A percentile compares a stretch with the other conserved stretches of the same genome.
phyloP scores from a whole-genome alignment of 2,797 vertebrate genomes.

The Catharus ustulatus region DNA sequence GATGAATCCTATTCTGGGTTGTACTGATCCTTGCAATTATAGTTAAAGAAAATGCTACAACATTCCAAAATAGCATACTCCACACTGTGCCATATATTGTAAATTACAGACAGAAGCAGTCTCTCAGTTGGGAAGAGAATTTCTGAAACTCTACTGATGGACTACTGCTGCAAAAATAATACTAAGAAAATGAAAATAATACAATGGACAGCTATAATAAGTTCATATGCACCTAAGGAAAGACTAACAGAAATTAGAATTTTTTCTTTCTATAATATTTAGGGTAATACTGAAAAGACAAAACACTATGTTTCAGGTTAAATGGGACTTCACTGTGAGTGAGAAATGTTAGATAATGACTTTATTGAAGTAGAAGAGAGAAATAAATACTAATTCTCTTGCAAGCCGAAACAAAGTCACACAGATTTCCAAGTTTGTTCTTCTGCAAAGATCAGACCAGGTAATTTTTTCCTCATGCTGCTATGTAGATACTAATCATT shows the following conservation, averaged over 20 bases:
- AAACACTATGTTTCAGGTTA: background rate
- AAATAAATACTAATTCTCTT: background rate
- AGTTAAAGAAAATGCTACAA: background rate
- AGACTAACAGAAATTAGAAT: background rate
- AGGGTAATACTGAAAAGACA: background rate
- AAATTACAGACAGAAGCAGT: constrained; percentile 20
- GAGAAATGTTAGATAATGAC: background rate
- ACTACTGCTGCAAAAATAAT: background rate
- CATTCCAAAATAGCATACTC: background rate
- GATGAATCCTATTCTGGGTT: constrained; percentile 5
- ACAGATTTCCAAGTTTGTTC: background rate
- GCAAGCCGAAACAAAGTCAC: background rate
- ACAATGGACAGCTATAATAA: background rate
- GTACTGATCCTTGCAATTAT: constrained; percentile 28
- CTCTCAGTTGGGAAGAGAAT: constrained; percentile 6
- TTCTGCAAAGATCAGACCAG: background rate
- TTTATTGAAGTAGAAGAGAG: background rate
- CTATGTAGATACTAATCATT: background rate
- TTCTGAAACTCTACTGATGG: background rate
- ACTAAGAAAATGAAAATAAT: background rate
- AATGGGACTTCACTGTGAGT: background rate
- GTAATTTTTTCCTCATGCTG: background rate
- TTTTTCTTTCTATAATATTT: background rate
- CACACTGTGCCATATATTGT: constrained; percentile 1
- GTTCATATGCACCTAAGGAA: background rate